Evolutionary conservation across 2,113 vertebrate genomes (phyloP).

Genomic region (Seriola dumerili): DNA sequence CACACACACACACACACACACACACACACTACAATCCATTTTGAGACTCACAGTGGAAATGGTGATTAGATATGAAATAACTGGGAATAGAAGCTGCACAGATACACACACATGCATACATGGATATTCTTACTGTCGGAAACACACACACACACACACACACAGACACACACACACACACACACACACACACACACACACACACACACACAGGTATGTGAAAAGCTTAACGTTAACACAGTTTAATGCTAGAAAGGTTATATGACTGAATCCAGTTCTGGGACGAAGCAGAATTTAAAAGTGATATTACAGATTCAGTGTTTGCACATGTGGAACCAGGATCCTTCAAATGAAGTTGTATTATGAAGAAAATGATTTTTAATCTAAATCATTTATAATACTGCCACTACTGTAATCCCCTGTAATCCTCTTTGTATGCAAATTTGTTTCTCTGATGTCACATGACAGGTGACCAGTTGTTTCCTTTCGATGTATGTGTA

Average conservation of each 20-base stretch:
- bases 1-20: not conserved
- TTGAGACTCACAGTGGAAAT: slow-evolving; percentile 14
- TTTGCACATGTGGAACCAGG: not conserved
- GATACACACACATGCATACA: not conserved
- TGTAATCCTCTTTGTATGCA: slow-evolving; percentile 42
- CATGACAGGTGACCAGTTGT: not conserved
- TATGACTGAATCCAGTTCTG: not conserved
- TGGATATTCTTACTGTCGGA: no score
- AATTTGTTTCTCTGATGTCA: slow-evolving; percentile 18
- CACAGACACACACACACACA: not conserved
- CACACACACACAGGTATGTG: not conserved
- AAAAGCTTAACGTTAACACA: not conserved
- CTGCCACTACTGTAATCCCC: slow-evolving; percentile 10
- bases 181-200: not conserved
- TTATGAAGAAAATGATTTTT: slow-evolving; percentile 25
- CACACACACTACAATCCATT: slow-evolving; percentile 30
- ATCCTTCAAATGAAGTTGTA: not conserved
- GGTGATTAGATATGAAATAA: slow-evolving; percentile 51
- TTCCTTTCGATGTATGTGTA: not conserved
- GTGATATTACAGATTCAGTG: not conserved
- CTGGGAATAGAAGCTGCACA: not conserved
- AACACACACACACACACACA: not conserved
- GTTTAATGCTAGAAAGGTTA: not conserved
- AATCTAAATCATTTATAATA: slow-evolving; percentile 25
- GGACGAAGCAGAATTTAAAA: not conserved